phyloP scores from a whole-genome alignment of 1,140 invertebrate species.

The Magallana gigas region DNA sequence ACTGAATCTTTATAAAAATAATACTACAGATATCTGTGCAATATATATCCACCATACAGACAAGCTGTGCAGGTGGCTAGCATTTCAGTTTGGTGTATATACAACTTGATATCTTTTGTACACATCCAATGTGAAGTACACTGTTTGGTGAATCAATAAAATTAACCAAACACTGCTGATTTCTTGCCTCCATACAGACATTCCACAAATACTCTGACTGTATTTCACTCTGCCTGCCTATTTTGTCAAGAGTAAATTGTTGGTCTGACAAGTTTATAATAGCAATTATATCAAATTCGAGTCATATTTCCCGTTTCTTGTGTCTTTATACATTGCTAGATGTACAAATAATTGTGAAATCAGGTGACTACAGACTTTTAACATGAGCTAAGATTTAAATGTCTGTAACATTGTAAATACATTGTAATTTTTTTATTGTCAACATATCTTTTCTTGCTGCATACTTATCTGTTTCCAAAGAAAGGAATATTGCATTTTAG shows the following conservation, averaged over 20 bases:
- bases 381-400: neutral
- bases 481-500: no score
- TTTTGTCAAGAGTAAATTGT: neutral
- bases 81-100: neutral
- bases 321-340: neutral
- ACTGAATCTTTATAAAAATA: neutral
- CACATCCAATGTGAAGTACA: constrained; percentile 16
- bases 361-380: neutral
- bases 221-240: neutral
- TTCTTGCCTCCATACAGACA: constrained; percentile 9
- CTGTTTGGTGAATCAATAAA: constrained; percentile 32
- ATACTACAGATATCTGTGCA: neutral
- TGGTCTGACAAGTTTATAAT: constrained; percentile 21
- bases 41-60: constrained; percentile 5
- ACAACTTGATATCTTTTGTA: constrained; percentile 16
- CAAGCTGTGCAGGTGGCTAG: neutral
- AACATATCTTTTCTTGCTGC: no score
- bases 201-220: neutral
- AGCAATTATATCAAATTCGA: constrained; percentile 8
- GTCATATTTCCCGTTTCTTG: neutral
- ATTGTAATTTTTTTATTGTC: no score
- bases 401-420: neutral
- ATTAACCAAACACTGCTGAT: constrained; percentile 2
- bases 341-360: constrained; percentile 3
- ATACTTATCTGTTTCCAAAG: no score